A percentile compares a stretch with the other conserved stretches of the same genome.
Conservation (phyloP, 2,888 invertebrate genomes). For the Plusia festucae region DNA sequence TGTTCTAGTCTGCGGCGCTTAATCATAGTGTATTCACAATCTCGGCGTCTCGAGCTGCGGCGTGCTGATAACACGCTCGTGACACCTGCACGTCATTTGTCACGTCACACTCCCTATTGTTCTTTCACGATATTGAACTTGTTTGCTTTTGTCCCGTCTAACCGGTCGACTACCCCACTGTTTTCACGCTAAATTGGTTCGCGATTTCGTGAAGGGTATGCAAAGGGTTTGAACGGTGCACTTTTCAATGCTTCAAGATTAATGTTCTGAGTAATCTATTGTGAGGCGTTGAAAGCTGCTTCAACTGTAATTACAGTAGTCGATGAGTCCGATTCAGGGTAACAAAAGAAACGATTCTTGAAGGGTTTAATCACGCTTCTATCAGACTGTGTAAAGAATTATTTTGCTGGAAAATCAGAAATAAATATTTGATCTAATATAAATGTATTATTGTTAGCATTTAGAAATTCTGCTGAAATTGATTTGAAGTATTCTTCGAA, state of each 20-base stretch:
- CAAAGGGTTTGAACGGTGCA: constrained; percentile 56
- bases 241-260: constrained; percentile 61
- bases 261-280: constrained; percentile 61
- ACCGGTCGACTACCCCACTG: constrained; percentile 65
- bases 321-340: constrained; percentile 46
- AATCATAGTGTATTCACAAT: constrained; percentile 58
- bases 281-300: constrained; percentile 52
- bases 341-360: constrained; percentile 46
- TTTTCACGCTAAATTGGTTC: constrained; percentile 76
- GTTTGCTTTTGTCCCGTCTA: constrained; percentile 73
- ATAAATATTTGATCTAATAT: not conserved
- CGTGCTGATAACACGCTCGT: constrained; percentile 70
- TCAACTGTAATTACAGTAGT: constrained; percentile 52
- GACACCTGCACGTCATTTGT: constrained; percentile 87
- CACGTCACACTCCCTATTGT: constrained; percentile 75
- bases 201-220: constrained; percentile 68
- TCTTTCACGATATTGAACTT: constrained; percentile 73
- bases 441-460: not conserved
- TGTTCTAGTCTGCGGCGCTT: constrained; percentile 36
- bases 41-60: constrained; percentile 63
- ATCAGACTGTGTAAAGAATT: constrained; percentile 30
- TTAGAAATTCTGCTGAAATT: not conserved
- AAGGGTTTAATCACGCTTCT: constrained; percentile 45
- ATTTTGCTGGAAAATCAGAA: constrained; percentile 15
- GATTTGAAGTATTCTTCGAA: not conserved